Evolutionary conservation across 2,888 invertebrate species (phyloP), one percentile per base, ranked within the genome.

Genomic region (Pseudococcus jackbeardsleyi): DNA sequence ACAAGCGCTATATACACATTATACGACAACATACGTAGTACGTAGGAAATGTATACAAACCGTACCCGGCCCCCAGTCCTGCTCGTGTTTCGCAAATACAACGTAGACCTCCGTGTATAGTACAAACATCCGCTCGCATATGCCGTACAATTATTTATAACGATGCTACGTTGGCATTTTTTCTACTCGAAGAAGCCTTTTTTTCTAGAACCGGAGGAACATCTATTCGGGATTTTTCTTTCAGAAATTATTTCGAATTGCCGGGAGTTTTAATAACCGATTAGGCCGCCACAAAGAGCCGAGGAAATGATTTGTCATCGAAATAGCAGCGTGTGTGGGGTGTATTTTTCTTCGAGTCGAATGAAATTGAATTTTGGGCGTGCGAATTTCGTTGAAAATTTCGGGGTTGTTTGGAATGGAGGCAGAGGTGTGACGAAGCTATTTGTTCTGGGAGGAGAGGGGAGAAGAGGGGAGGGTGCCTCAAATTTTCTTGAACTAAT

Each of bases 251-350:
- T 59, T 59, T 59, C n/a, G n/a, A 59, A 59, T 59, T 4, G 59
- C 59, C 7, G 19, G n/a, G n/a, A n/a, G 59, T 59, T 59, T 59
- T 64, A 22, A 19, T 64, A 64, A 64, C 8, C 64, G 64, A 64
- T 22, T 19, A 64, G 22, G 22, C 12, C 11, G 64, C 22, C 22
- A 12, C 6, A 42, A 42, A 42, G 42, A 9, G 22, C 5, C 7
- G 22, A 64, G 22, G 22, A 64, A 64, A 64, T 64, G 64, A 64
- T 64, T 64, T 22, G 22, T 59, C 59, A 64, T 64, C 22, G 64
- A 64, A 59, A 64, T 12, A 64, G 54, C 12, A 6, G 42, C 42
- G 42, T 3, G 42, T 5, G 7, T 42, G 42, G 42, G 3, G 3
- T 5, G 42, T 42, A 42, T 42, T 42, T 42, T 42, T 42, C 42